Conservation (phyloP, 2,113 vertebrate genomes). For the Meles meles region DNA sequence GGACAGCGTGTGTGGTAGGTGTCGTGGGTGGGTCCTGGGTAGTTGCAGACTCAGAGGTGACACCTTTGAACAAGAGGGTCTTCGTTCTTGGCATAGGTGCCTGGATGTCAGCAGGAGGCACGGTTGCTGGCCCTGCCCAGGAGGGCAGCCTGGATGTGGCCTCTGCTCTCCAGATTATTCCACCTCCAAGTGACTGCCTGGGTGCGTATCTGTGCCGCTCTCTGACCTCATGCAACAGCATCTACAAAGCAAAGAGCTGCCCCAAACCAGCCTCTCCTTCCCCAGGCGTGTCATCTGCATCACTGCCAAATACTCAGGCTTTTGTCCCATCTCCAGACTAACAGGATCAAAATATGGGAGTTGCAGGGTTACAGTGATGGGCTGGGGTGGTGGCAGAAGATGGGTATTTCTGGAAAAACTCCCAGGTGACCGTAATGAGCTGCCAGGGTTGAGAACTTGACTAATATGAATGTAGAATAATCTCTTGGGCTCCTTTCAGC, state of each 20-base stretch:
- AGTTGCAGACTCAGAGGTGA: background rate
- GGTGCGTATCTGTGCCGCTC: rapidly evolving
- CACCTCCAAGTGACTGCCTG: background rate
- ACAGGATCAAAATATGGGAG: background rate
- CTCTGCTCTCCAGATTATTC: background rate
- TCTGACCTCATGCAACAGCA: background rate
- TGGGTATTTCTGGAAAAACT: background rate
- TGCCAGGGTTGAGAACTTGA: background rate
- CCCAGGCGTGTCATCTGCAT: background rate
- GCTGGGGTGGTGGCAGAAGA: background rate
- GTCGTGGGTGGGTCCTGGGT: background rate
- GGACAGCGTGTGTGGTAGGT: background rate
- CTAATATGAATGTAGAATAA: conserved; percentile 32
- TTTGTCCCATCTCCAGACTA: background rate
- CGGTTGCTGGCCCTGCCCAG: background rate
- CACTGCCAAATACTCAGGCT: background rate
- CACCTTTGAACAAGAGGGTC: background rate
- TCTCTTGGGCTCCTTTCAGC: background rate
- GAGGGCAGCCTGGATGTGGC: background rate
- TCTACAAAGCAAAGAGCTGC: background rate
- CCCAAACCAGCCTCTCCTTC: background rate
- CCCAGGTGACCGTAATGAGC: background rate
- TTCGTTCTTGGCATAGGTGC: background rate
- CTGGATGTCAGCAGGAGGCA: background rate
- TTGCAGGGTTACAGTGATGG: background rate